These are phyloP conservation scores for Spongia lamella DNA, from an alignment of 37 sponge, comb jelly and placozoan genomes.

Conservation along the genomic window DNA sequence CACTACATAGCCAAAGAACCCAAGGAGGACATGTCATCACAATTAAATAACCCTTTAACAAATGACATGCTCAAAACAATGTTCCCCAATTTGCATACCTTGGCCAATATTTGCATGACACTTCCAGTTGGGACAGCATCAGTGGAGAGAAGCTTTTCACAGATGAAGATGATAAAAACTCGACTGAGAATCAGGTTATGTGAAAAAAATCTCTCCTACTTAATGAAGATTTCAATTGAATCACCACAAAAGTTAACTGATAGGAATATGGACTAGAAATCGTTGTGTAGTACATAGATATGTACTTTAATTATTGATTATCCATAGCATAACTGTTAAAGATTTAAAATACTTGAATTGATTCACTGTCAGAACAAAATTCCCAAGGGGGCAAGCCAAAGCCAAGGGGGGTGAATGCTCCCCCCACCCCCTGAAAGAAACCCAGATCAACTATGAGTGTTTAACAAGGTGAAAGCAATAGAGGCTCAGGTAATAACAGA, in stretches of 20 bases:
- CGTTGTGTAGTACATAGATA: no score
- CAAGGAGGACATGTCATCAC: slow-evolving; percentile 25
- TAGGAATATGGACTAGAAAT: slow-evolving; percentile 1
- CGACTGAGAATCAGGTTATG: slow-evolving; percentile 35
- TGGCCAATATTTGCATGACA: slow-evolving; percentile 46
- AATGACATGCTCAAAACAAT: slow-evolving; percentile 60
- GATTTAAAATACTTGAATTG: no score
- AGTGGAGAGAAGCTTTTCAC: slow-evolving; percentile 62
- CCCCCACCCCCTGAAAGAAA: no score
- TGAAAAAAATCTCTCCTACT: slow-evolving; percentile 24
- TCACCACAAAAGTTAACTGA: no score
- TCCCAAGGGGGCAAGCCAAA: no score
- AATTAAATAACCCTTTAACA: slow-evolving; percentile 24
- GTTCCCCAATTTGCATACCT: slow-evolving; percentile 58
- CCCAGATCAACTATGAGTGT: no score
- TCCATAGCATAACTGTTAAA: no score
- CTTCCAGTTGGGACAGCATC: slow-evolving; percentile 61
- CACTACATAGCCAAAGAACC: slow-evolving; percentile 48
- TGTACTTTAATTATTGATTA: no score
- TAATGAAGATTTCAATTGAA: slow-evolving; percentile 75
- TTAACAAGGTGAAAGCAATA: no score
- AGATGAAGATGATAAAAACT: slow-evolving; percentile 65
- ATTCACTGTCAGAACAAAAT: no score
- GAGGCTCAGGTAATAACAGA: no score
- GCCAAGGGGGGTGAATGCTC: no score